Conservation (phyloP, 1,140 invertebrate genomes). For the Glossosoma conforme region DNA sequence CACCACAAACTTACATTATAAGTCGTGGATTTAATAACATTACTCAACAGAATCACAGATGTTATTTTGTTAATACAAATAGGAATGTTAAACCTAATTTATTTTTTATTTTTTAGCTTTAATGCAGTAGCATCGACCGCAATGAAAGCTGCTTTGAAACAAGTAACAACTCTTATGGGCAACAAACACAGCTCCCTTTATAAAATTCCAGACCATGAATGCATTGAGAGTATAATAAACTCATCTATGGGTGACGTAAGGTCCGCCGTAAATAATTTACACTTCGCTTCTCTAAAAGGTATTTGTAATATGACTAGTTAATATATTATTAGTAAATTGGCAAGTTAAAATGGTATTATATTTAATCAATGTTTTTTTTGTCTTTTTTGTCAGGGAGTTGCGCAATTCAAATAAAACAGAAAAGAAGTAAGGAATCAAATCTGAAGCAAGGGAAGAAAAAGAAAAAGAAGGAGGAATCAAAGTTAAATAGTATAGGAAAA, state of each 20-base stretch:
- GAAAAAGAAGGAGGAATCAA: conserved; percentile 37
- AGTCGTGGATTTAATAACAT: too few species aligned
- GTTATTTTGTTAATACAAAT: conserved; percentile 29
- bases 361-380: conserved; percentile 3
- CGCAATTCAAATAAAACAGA: conserved; percentile 35
- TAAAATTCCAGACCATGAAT: conserved; percentile 49
- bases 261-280: conserved; percentile 64
- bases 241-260: conserved; percentile 65
- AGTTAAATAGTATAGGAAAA: conserved; percentile 52
- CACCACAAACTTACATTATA: too few species aligned
- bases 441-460: conserved; percentile 31
- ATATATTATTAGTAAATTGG: neutral
- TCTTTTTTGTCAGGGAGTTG: conserved; percentile 35
- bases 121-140: conserved; percentile 59
- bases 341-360: neutral
- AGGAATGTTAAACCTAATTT: conserved; percentile 8
- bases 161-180: conserved; percentile 53
- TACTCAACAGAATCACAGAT: conserved; percentile 4
- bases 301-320: conserved; percentile 18
- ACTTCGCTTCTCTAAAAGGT: conserved; percentile 66
- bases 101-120: conserved; percentile 48
- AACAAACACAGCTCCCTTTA: conserved; percentile 47
- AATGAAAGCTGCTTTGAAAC: conserved; percentile 61
- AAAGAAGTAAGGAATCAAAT: conserved; percentile 33
- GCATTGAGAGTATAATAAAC: conserved; percentile 62